Percentiles rank a stretch among this genome's conserved stretches.
These are phyloP conservation scores for Toxonevra muliebris DNA, from an alignment of 2,888 invertebrate species.

Conservation along the genomic window DNA sequence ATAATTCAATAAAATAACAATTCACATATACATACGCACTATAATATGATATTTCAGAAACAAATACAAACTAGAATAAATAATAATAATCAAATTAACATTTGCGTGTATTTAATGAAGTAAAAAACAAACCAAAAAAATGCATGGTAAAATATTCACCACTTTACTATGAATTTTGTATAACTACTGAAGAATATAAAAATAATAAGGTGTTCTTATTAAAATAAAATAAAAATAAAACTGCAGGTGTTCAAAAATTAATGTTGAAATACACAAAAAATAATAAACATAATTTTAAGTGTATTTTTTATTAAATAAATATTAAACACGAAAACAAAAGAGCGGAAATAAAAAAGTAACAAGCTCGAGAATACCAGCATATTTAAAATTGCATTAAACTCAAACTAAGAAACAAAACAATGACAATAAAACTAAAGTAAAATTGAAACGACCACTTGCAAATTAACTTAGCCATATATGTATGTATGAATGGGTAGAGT, in stretches of 20 bases:
- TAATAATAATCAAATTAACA: constrained; percentile 30
- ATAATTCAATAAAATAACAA: too few relatives aligned
- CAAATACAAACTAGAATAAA: constrained; percentile 10
- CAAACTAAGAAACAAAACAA: neutral
- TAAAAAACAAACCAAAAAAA: constrained; percentile 36
- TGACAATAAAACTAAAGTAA: too few relatives aligned
- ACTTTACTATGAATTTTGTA: neutral
- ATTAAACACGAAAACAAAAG: neutral
- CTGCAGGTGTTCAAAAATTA: constrained; percentile 6
- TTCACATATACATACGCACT: neutral
- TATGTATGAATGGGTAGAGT: too few relatives aligned
- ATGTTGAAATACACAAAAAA: neutral
- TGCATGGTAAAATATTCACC: constrained; percentile 19
- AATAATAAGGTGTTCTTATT: constrained; percentile 2
- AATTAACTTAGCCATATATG: too few relatives aligned
- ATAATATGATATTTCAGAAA: constrained; percentile 8
- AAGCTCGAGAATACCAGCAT: neutral
- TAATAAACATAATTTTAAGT: neutral
- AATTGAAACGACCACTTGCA: too few relatives aligned
- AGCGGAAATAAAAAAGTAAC: neutral
- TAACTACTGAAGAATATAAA: neutral
- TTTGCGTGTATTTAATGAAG: constrained; percentile 54
- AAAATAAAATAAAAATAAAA: constrained; percentile 4
- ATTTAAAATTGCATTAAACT: neutral
- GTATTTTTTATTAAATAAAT: neutral